phyloP scores from a whole-genome alignment of 1,140 invertebrate species.

The Pseudobourletiella spinata region DNA sequence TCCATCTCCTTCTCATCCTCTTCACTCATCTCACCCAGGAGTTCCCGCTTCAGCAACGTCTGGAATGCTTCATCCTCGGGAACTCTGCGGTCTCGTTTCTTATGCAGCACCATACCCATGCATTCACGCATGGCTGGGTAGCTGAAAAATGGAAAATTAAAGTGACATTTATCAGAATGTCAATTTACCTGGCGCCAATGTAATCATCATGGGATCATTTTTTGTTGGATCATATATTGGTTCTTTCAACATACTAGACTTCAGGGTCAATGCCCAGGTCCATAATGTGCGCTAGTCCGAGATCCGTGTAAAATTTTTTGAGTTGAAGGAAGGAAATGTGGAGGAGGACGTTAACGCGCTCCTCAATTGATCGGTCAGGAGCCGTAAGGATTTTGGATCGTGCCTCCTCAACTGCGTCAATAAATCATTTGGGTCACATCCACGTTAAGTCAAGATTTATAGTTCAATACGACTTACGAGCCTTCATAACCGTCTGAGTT shows the following conservation, averaged over 20 bases:
- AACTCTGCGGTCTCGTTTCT: too few species aligned
- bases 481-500: background rate
- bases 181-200: too few species aligned
- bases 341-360: background rate
- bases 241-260: too few species aligned
- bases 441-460: too few species aligned
- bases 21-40: too few species aligned
- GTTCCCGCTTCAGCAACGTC: too few species aligned
- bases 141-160: background rate
- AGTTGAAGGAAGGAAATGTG: background rate
- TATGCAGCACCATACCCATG: too few species aligned
- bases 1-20: too few species aligned
- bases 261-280: background rate
- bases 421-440: too few species aligned
- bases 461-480: background rate
- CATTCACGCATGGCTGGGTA: background rate
- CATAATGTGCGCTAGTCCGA: background rate
- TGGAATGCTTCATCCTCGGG: too few species aligned
- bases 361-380: background rate
- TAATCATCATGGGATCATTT: too few species aligned
- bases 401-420: background rate
- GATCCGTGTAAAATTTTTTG: slow-evolving; percentile 3
- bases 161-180: background rate
- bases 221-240: too few species aligned
- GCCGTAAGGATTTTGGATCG: background rate